Evolutionary conservation across 1,140 invertebrate species (phyloP).

Genomic region (Liolophura sinensis): DNA sequence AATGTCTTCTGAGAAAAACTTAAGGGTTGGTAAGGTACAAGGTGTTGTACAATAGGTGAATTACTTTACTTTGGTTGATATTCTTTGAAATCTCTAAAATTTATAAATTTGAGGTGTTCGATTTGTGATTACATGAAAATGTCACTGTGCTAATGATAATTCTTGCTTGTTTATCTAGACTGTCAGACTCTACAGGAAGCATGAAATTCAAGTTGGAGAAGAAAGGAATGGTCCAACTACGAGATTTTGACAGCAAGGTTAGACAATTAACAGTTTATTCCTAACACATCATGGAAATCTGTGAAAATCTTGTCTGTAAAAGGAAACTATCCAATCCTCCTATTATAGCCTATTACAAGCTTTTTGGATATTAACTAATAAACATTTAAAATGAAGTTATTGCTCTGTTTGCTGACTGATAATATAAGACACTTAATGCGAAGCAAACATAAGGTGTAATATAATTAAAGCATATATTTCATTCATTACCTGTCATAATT

Average conservation of each 20-base stretch:
- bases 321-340: neutral
- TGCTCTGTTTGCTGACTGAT: neutral
- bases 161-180: constrained; percentile 14
- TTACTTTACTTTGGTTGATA: too few relatives aligned
- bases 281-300: neutral
- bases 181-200: constrained; percentile 34
- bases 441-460: neutral
- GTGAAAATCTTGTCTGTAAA: neutral
- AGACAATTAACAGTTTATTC: neutral
- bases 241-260: constrained; percentile 34
- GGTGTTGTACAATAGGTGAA: too few relatives aligned
- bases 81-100: too few relatives aligned
- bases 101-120: too few relatives aligned
- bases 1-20: too few relatives aligned
- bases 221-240: constrained; percentile 18
- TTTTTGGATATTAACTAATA: too few relatives aligned
- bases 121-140: too few relatives aligned
- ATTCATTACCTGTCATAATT: too few relatives aligned
- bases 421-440: neutral
- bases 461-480: neutral
- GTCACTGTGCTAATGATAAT: neutral
- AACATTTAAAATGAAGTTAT: too few relatives aligned
- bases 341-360: too few relatives aligned
- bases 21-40: too few relatives aligned
- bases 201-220: constrained; percentile 30